Evolutionary conservation across 2,113 vertebrate species (phyloP).

Genomic region (Sceloporus tristichus): DNA sequence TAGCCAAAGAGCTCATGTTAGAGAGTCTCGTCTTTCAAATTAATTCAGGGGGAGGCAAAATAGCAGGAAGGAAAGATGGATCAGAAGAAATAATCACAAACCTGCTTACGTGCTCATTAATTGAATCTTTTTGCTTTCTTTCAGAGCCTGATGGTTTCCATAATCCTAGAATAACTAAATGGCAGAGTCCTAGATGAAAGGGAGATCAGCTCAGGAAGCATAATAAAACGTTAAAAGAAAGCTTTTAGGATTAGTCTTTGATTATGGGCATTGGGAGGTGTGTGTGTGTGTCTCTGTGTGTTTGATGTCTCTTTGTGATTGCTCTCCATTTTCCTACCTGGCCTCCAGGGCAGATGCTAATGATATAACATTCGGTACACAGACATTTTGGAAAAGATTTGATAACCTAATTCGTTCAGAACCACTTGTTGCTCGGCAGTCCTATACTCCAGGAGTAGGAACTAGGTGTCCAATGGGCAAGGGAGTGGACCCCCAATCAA

Average conservation of each 20-base stretch:
- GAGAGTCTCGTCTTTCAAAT: constrained; percentile 73
- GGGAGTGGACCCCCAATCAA: no score
- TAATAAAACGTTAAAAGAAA: constrained; percentile 77
- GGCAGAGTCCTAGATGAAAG: constrained; percentile 81
- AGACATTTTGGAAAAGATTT: background rate
- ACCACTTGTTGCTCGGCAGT: background rate
- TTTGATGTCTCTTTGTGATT: background rate
- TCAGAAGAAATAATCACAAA: constrained; percentile 77
- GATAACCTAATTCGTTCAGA: background rate
- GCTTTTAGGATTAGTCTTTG: constrained; percentile 78
- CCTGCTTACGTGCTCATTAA: constrained; percentile 82
- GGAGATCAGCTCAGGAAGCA: constrained; percentile 70
- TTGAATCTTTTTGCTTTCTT: constrained; percentile 69
- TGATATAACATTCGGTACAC: background rate
- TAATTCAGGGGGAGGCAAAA: constrained; percentile 70
- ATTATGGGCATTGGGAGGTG: constrained; percentile 23
- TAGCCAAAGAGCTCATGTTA: constrained; percentile 55
- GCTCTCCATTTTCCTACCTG: background rate
- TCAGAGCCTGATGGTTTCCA: constrained; percentile 56
- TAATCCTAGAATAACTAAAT: constrained; percentile 66
- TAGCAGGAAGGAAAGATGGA: constrained; percentile 78
- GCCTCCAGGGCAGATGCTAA: background rate
- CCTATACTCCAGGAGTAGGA: no score
- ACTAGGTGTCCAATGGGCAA: no score
- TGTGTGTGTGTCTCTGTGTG: background rate